Base-by-base conservation (phyloP, 2,113 vertebrate genomes). In the Ifrita kowaldi region DNA sequence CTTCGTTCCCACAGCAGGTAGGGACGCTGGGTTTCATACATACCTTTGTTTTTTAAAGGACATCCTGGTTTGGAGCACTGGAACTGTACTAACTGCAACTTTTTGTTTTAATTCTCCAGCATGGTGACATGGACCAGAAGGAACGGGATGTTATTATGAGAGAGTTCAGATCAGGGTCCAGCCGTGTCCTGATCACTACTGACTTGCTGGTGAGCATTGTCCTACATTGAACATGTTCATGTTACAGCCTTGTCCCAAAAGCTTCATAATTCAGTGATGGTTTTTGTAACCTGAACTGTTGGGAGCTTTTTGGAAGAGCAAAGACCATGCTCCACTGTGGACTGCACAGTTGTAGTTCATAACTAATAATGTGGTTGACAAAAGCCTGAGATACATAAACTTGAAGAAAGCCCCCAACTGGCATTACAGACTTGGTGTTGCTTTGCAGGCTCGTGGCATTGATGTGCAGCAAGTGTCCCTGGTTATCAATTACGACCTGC, bases 61-160 rank as follows among this genome's bases (percentile, higher is more conserved):
- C 35, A 1, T 10, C 23, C 1, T 3, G 3, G 2, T 62, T 9
- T 37, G 16, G 13, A 19, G 26, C 37, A 6, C 4, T 47, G 35
- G 7, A 53, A 20, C 21, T 39, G 8, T 26, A 49, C 28, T 69
- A 65, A 74, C 2, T 2, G 1, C 0, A 68, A 13, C 7, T 32
- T 67, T 28, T 35, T 30, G 13, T 68, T 80, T 28, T 1, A 13
- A 49, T 11, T 92, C 41, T 49, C 5, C 96, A 99, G 99, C 99
- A 99, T 91, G 99, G 99, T 71, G 99, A 99, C 84, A 99, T 99
- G 99, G 99, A 99, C 95, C 99, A 99, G 98, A 99, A 99, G 96
- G 99, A 99, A 76, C 98, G 99, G 78, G 99, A 99, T 92, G 99
- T 99, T 88, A 99, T 99, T 94, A 99, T 99, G 99, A 98, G 99